Evolutionary conservation across 2,113 vertebrate species (phyloP).

Genomic region (Melanerpes formicivorus): DNA sequence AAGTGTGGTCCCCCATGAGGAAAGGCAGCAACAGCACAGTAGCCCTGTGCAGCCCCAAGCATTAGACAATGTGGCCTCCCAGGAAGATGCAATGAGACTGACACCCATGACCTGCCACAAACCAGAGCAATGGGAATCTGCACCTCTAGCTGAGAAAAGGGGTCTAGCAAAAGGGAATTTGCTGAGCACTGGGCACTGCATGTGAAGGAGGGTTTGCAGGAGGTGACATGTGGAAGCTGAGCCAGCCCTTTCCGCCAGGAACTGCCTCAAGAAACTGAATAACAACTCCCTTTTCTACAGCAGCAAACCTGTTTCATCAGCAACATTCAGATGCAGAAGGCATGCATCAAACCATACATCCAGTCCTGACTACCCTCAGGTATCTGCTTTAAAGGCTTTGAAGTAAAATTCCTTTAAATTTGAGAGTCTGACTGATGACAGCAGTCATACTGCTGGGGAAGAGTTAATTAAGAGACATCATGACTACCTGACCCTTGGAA

Average conservation of each 20-base stretch:
- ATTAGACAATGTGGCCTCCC: background rate
- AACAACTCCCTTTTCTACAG: background rate
- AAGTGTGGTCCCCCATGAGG: rapidly evolving
- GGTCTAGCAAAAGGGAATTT: background rate
- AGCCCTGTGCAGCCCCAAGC: background rate
- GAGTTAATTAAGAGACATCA: background rate
- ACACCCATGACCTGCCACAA: rapidly evolving
- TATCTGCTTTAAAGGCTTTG: background rate
- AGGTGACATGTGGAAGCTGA: background rate
- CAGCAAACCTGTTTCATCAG: background rate
- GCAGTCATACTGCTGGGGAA: background rate
- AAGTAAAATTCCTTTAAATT: background rate
- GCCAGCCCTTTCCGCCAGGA: background rate
- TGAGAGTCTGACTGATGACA: background rate
- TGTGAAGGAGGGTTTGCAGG: rapidly evolving
- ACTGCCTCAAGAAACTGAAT: background rate
- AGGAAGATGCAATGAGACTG: rapidly evolving
- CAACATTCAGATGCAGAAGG: background rate
- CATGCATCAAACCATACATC: background rate
- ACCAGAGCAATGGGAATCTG: rapidly evolving
- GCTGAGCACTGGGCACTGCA: rapidly evolving
- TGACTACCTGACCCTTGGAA: background rate
- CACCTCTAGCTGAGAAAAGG: rapidly evolving
- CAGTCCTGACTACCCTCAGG: background rate
- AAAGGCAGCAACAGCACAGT: background rate